Evolutionary conservation across 2,797 vertebrate genomes (phyloP).

Genomic region (Sebastiscus tertius): DNA sequence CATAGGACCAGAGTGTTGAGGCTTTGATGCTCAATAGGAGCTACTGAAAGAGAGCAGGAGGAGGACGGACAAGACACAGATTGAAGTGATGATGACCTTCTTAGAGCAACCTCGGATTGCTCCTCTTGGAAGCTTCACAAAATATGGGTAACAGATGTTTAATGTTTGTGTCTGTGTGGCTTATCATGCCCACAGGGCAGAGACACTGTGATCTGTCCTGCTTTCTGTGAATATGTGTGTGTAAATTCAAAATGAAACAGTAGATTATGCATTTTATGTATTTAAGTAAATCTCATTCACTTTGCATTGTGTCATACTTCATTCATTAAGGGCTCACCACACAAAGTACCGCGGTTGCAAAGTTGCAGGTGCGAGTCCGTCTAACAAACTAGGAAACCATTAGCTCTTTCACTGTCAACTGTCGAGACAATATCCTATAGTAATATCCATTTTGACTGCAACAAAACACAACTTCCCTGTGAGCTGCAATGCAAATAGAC

Average conservation of each 20-base stretch:
- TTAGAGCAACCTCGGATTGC: constrained; percentile 50
- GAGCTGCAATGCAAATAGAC: constrained; percentile 27
- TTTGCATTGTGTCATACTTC: background rate
- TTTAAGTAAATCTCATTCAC: background rate
- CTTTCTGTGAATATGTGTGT: constrained; percentile 21
- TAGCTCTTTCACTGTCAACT: background rate
- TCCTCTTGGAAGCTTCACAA: constrained; percentile 48
- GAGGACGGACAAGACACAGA: constrained; percentile 44
- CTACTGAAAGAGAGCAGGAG: constrained; percentile 60
- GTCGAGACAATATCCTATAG: background rate
- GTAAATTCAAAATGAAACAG: constrained; percentile 11
- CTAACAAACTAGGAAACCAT: background rate
- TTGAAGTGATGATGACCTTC: constrained; percentile 58
- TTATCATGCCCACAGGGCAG: constrained; percentile 48
- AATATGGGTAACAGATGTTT: constrained; percentile 76
- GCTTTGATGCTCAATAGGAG: constrained; percentile 77
- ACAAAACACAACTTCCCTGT: constrained; percentile 14
- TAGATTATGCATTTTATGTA: background rate
- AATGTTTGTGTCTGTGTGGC: constrained; percentile 59
- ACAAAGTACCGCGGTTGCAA: background rate
- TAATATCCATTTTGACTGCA: constrained; percentile 15
- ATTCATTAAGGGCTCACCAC: background rate
- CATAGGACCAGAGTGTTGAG: constrained; percentile 48
- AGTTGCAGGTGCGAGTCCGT: background rate
- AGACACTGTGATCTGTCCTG: constrained; percentile 14